These are phyloP conservation scores for Ochlodes sylvanus DNA, from an alignment of 2,888 invertebrate species.

Conservation along the genomic window DNA sequence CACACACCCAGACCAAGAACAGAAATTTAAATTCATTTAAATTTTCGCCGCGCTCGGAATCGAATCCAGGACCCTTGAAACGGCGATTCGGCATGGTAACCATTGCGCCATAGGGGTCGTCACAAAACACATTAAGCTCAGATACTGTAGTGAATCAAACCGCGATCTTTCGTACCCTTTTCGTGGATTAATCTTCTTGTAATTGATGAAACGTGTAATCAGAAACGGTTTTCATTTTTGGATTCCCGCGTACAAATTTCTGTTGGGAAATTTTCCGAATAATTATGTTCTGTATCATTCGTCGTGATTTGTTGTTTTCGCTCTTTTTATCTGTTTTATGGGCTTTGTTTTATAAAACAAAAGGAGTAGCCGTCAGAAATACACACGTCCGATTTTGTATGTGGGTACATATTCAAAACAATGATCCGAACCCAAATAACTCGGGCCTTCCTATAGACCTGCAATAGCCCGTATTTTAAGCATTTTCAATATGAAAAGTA, in stretches of 20 bases:
- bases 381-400: neutral
- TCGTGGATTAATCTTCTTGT: slow-evolving; percentile 7
- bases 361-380: neutral
- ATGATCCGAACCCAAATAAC: no score
- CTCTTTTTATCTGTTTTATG: neutral
- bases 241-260: neutral
- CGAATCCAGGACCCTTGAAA: no score
- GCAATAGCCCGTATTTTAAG: no score
- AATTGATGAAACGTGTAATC: slow-evolving; percentile 24
- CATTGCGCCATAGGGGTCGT: no score
- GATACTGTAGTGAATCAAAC: neutral
- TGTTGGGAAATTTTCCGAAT: neutral
- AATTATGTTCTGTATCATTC: neutral
- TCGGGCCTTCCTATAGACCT: no score
- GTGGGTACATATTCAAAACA: neutral
- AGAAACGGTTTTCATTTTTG: slow-evolving; percentile 15
- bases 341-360: neutral
- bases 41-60: no score
- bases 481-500: no score
- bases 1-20: no score
- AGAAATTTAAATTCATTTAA: no score
- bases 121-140: neutral
- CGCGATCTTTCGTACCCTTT: slow-evolving; percentile 17
- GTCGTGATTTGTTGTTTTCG: slow-evolving; percentile 1
- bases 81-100: no score